phyloP scores from a whole-genome alignment of 2,888 invertebrate genomes.

The Xanthostigma xanthostigma region DNA sequence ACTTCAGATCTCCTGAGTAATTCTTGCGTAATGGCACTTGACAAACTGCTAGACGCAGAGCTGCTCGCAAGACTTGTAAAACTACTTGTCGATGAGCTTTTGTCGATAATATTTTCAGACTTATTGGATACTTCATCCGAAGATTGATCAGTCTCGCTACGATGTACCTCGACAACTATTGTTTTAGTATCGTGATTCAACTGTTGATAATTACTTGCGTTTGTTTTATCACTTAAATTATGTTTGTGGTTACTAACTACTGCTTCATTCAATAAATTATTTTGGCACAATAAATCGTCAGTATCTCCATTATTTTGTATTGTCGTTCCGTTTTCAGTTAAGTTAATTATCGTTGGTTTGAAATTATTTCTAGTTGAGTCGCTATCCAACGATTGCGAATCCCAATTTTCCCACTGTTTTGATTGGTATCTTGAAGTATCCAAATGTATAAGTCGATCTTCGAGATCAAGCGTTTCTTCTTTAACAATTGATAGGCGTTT shows the following conservation, averaged over 20 bases:
- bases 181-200: constrained; percentile 42
- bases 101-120: constrained; percentile 18
- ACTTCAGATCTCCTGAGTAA: constrained; percentile 53
- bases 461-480: constrained; percentile 49
- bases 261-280: constrained; percentile 12
- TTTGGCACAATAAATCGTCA: constrained; percentile 22
- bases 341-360: constrained; percentile 57
- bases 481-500: constrained; percentile 58
- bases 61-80: constrained; percentile 24
- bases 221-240: constrained; percentile 27
- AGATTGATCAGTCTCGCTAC: constrained; percentile 28
- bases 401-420: constrained; percentile 42
- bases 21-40: constrained; percentile 56
- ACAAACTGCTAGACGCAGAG: constrained; percentile 35
- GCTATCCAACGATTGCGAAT: constrained; percentile 34
- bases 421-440: constrained; percentile 27
- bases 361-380: constrained; percentile 32
- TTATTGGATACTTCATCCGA: constrained; percentile 20
- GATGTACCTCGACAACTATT: constrained; percentile 64
- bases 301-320: constrained; percentile 39
- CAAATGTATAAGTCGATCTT: constrained; percentile 30
- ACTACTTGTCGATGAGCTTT: constrained; percentile 26
- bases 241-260: constrained; percentile 9
- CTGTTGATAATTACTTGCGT: constrained; percentile 19
- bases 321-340: constrained; percentile 55